These are phyloP conservation scores for Prionchulus punctatus DNA, from an alignment of 2,888 invertebrate genomes.

Conservation along the genomic window DNA sequence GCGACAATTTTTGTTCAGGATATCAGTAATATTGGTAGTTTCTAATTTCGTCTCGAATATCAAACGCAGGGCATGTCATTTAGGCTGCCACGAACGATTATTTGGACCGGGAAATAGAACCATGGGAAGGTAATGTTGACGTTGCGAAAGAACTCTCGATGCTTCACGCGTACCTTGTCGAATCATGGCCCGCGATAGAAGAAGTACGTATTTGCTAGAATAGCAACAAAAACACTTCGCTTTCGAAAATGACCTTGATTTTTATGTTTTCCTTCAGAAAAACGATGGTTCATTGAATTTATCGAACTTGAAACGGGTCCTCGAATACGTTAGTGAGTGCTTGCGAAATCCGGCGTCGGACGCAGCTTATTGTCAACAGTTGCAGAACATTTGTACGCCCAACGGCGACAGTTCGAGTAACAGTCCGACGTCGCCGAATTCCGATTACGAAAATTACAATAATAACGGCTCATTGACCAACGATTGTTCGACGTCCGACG, in stretches of 20 bases:
- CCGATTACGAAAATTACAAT: constrained; percentile 20
- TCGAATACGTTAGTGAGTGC: not conserved
- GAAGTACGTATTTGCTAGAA: not conserved
- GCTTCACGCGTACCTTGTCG: constrained; percentile 25
- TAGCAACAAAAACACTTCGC: no score
- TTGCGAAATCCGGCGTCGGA: not conserved
- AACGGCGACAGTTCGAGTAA: no score
- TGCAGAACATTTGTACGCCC: no score
- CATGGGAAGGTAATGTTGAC: constrained; percentile 22
- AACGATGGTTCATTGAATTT: no score
- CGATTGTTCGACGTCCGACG: not conserved
- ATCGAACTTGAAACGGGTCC: not conserved
- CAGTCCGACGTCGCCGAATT: constrained; percentile 14
- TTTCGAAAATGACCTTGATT: no score
- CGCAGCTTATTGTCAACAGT: no score
- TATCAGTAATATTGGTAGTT: constrained; percentile 50
- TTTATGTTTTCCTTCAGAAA: no score
- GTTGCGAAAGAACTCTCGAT: constrained; percentile 25
- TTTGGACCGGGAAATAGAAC: not conserved
- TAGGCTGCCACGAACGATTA: no score
- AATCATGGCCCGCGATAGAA: constrained; percentile 16
- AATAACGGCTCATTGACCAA: no score
- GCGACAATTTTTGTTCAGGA: constrained; percentile 63
- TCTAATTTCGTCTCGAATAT: no score
- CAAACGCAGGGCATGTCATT: no score